Conservation (phyloP, 2,113 vertebrate species). For the Poeciliopsis occidentalis region DNA sequence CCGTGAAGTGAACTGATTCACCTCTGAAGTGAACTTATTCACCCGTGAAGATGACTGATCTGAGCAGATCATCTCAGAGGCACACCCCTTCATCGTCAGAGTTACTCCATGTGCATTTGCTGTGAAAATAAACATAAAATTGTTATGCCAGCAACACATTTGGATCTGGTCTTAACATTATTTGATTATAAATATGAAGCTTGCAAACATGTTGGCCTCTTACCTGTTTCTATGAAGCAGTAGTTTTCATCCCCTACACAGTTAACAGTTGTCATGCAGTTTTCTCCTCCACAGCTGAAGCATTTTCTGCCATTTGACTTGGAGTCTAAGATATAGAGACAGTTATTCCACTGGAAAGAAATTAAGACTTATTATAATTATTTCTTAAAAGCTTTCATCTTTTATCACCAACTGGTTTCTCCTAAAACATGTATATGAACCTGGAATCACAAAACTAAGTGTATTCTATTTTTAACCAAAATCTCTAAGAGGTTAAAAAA, state of each 20-base stretch:
- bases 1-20: background rate
- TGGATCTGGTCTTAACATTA: background rate
- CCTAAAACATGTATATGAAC: too few relatives aligned
- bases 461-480: too few relatives aligned
- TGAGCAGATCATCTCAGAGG: conserved; percentile 7
- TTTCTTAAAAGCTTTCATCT: background rate
- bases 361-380: background rate
- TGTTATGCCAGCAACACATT: too few relatives aligned
- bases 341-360: background rate
- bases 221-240: conserved; percentile 38
- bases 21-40: background rate
- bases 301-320: conserved; percentile 62
- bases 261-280: conserved; percentile 20
- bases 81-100: conserved; percentile 45
- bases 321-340: background rate
- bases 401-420: too few relatives aligned
- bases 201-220: background rate
- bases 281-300: conserved; percentile 20
- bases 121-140: too few relatives aligned
- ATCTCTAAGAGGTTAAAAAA: background rate
- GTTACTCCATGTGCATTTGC: too few relatives aligned
- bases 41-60: too few relatives aligned
- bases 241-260: conserved; percentile 56
- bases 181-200: background rate
- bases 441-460: too few relatives aligned